These are phyloP conservation scores for Araneus ventricosus DNA, from an alignment of 1,140 invertebrate genomes.

Conservation along the genomic window DNA sequence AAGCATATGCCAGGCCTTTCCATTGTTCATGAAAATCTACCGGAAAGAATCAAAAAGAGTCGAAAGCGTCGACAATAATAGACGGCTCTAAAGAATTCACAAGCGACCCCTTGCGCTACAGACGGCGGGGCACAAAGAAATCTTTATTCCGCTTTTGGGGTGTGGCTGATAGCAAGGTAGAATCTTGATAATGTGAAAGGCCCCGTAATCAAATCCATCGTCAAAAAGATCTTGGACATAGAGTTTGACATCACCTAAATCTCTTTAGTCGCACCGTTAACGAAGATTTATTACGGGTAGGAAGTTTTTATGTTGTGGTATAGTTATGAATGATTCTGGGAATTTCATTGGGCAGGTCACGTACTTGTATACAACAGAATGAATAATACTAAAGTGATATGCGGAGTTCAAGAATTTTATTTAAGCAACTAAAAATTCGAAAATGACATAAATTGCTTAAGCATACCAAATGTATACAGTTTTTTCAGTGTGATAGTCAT, in stretches of 20 bases:
- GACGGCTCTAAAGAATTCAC: slow-evolving; percentile 8
- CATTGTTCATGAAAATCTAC: not conserved
- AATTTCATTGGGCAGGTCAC: not conserved
- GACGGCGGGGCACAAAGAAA: slow-evolving; percentile 35
- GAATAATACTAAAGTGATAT: not conserved
- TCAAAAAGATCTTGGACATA: not conserved
- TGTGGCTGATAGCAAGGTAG: slow-evolving; percentile 52
- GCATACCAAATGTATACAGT: not conserved
- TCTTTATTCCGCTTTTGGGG: slow-evolving; percentile 7
- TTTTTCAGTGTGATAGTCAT: not conserved
- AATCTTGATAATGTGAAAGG: slow-evolving; percentile 43
- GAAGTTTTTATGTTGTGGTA: not conserved
- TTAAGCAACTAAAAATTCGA: not conserved
- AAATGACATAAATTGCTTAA: not conserved
- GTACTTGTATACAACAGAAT: not conserved
- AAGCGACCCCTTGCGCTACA: not conserved
- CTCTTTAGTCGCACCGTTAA: not conserved
- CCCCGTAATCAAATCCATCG: slow-evolving; percentile 43
- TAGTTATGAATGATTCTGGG: not conserved
- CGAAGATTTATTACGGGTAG: not conserved
- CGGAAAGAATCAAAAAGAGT: not conserved
- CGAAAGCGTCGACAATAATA: not conserved
- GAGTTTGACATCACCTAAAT: slow-evolving; percentile 10
- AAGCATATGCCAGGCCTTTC: not conserved
- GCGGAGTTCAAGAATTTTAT: not conserved